Conservation (phyloP, 2,797 vertebrate genomes). For the Enteromius radiatus region DNA sequence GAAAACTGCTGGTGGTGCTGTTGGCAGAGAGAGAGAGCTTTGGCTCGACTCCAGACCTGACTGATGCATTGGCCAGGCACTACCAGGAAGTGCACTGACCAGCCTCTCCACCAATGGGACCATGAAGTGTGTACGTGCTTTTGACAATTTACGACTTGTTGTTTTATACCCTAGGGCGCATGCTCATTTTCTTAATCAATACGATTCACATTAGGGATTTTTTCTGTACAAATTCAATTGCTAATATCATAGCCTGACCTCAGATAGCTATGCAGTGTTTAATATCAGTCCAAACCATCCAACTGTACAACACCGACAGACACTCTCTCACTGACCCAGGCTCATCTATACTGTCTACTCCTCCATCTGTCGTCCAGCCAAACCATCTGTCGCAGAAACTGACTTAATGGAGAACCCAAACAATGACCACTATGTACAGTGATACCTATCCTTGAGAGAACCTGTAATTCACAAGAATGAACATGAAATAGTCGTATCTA, state of each 20-base stretch:
- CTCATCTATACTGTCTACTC: constrained; percentile 41
- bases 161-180: background rate
- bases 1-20: constrained; percentile 49
- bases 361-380: constrained; percentile 55
- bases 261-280: background rate
- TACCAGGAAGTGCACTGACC: constrained; percentile 72
- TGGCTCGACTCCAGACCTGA: constrained; percentile 57
- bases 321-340: constrained; percentile 16
- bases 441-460: constrained; percentile 7
- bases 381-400: constrained; percentile 59
- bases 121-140: background rate
- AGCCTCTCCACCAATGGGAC: constrained; percentile 55
- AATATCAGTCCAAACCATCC: background rate
- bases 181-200: constrained; percentile 17
- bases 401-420: constrained; percentile 16
- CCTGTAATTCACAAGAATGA: background rate
- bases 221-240: too few species aligned
- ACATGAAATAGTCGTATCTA: background rate
- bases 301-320: constrained; percentile 4
- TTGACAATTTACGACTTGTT: background rate
- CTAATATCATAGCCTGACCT: background rate
- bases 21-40: constrained; percentile 29
- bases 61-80: constrained; percentile 70
- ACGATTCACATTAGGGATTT: background rate
- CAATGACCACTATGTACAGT: constrained; percentile 18